Evolutionary conservation across 2,797 vertebrate genomes (phyloP).

Genomic region (Acanthis flammea): DNA sequence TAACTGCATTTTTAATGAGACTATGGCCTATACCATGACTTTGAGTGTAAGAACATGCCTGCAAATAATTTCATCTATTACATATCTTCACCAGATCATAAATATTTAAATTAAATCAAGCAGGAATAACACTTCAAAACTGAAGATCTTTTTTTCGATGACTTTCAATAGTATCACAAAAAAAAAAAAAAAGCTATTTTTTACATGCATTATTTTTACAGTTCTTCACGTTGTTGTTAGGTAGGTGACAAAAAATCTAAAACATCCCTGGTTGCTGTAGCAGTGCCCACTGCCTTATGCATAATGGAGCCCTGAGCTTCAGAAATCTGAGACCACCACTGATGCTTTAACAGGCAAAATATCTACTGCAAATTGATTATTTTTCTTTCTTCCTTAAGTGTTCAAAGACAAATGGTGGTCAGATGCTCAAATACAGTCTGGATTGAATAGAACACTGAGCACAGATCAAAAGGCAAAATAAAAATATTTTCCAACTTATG

Average conservation of each 20-base stretch:
- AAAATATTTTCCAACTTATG: neutral
- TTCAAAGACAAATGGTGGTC: neutral
- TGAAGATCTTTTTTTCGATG: neutral
- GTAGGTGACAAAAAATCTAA: neutral
- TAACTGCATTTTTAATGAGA: neutral
- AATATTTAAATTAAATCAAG: slow-evolving; percentile 1
- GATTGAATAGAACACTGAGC: neutral
- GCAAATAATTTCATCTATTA: neutral
- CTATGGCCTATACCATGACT: neutral
- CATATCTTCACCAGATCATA: neutral
- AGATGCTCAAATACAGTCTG: neutral
- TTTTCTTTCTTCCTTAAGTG: neutral
- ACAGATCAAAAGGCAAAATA: neutral
- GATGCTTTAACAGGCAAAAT: neutral
- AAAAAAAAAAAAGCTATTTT: neutral
- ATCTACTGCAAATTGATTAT: neutral
- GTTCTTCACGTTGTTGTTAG: neutral
- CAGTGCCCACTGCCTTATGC: neutral
- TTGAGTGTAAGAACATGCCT: neutral
- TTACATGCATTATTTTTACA: neutral
- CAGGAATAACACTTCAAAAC: neutral
- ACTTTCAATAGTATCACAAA: neutral
- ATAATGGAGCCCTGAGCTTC: neutral
- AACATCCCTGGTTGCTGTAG: neutral
- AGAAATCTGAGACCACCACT: neutral